Percentiles rank a stretch among this genome's conserved stretches.
Evolutionary conservation across 2,888 invertebrate genomes (phyloP).

Genomic region (Apodemia duryi): DNA sequence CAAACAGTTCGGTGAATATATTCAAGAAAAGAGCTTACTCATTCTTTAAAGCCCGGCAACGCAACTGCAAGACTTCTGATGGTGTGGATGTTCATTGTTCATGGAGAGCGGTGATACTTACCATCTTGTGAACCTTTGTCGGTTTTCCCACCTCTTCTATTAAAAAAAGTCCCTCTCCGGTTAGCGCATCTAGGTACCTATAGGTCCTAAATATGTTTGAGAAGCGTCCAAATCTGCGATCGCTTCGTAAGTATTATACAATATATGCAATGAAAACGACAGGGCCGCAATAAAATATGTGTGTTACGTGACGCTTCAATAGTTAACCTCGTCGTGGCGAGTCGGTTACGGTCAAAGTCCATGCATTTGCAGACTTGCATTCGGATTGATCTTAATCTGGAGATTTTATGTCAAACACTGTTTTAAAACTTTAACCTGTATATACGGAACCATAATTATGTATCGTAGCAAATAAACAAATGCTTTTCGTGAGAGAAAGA

Average conservation of each 20-base stretch:
- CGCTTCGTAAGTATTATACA: not conserved
- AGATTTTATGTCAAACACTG: not conserved
- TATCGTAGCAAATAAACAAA: not conserved
- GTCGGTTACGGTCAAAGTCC: constrained; percentile 17
- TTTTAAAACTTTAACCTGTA: not conserved
- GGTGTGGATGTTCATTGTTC: too few relatives aligned
- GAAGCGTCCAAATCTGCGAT: not conserved
- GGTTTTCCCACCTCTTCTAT: too few relatives aligned
- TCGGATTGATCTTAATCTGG: constrained; percentile 6
- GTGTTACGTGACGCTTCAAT: constrained; percentile 13
- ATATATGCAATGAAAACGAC: constrained; percentile 7
- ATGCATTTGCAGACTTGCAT: constrained; percentile 9
- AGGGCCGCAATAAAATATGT: constrained; percentile 5
- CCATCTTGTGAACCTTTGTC: too few relatives aligned
- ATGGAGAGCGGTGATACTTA: too few relatives aligned
- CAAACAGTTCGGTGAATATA: too few relatives aligned
- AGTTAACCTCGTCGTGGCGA: constrained; percentile 8
- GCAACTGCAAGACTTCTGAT: too few relatives aligned
- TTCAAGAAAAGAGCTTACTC: too few relatives aligned
- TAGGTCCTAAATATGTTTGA: too few relatives aligned
- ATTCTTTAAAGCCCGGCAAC: too few relatives aligned
- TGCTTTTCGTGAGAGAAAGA: too few relatives aligned
- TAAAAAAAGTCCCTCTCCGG: too few relatives aligned
- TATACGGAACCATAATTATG: not conserved
- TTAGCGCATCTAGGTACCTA: too few relatives aligned